A percentile compares a stretch with the other conserved stretches of the same genome.
Conservation (phyloP, 2,113 vertebrate species). For the Rhipidura dahli region DNA sequence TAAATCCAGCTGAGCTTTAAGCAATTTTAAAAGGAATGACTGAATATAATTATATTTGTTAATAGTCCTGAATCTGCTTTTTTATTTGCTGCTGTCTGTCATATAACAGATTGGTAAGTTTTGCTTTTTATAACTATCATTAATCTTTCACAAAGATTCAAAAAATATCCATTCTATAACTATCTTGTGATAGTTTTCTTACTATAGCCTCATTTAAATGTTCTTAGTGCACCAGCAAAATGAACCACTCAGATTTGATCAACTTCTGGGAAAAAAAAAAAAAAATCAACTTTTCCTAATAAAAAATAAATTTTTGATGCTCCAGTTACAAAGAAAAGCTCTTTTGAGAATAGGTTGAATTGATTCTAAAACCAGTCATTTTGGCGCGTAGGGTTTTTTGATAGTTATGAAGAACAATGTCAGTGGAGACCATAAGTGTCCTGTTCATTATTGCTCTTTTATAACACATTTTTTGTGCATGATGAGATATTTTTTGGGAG, state of each 20-base stretch:
- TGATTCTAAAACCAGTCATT: background rate
- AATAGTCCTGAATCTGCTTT: conserved; percentile 52
- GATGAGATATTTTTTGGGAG: background rate
- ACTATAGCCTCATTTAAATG: background rate
- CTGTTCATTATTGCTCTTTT: background rate
- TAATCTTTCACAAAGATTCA: conserved; percentile 20
- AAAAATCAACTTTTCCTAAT: background rate
- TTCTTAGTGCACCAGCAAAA: background rate
- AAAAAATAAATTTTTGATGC: background rate
- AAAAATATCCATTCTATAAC: background rate
- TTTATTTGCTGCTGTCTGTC: conserved; percentile 52
- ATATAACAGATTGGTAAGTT: conserved; percentile 32
- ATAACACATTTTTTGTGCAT: background rate
- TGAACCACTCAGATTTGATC: background rate
- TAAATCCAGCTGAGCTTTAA: conserved; percentile 65
- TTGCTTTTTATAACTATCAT: conserved; percentile 34
- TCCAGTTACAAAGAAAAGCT: background rate
- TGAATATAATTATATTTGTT: conserved; percentile 64
- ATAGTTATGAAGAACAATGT: background rate
- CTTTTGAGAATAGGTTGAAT: background rate
- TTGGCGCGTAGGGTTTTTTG: background rate
- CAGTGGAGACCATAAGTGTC: background rate
- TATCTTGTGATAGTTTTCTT: background rate
- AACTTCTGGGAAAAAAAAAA: background rate
- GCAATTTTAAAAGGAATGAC: conserved; percentile 58